Percentiles rank a stretch among this genome's conserved stretches.
Conservation (phyloP, 2,888 invertebrate genomes). For the Melitaea athalia region DNA sequence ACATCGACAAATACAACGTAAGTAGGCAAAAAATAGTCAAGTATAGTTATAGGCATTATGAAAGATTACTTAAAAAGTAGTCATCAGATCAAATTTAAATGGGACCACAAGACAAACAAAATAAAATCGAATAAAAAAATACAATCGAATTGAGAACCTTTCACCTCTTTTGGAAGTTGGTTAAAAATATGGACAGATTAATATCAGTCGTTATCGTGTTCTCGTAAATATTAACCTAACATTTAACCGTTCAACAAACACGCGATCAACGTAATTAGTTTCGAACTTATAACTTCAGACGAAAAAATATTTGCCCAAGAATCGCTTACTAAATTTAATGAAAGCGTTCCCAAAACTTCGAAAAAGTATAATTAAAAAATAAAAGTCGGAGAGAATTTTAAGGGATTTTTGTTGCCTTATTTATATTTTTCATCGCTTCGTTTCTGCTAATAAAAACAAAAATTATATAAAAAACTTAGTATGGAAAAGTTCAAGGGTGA, state of each 20-base stretch:
- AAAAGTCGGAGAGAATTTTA: conserved; percentile 28
- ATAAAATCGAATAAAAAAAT: background rate
- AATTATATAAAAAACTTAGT: conserved; percentile 10
- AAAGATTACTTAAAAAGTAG: too few relatives aligned
- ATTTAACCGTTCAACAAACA: conserved; percentile 22
- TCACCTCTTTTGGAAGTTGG: too few relatives aligned
- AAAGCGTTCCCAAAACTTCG: conserved; percentile 30
- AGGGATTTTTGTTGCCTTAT: conserved; percentile 22
- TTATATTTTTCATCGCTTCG: conserved; percentile 24
- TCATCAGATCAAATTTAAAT: too few relatives aligned
- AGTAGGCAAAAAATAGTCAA: too few relatives aligned
- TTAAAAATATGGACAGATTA: conserved; percentile 28
- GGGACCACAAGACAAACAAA: too few relatives aligned
- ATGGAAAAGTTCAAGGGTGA: conserved; percentile 10
- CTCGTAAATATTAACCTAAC: conserved; percentile 14
- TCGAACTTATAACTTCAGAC: conserved; percentile 24
- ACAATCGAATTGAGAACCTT: conserved; percentile 13
- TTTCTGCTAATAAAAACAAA: conserved; percentile 1
- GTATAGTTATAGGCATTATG: too few relatives aligned
- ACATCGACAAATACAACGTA: too few relatives aligned
- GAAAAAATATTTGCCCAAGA: conserved; percentile 20
- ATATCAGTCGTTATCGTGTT: conserved; percentile 30
- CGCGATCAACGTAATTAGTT: conserved; percentile 26
- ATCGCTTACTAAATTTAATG: conserved; percentile 30
- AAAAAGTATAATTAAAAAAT: conserved; percentile 33